A percentile compares a stretch with the other conserved stretches of the same genome.
phyloP scores from a whole-genome alignment of 2,113 vertebrate species.

The Vulpes lagopus region DNA sequence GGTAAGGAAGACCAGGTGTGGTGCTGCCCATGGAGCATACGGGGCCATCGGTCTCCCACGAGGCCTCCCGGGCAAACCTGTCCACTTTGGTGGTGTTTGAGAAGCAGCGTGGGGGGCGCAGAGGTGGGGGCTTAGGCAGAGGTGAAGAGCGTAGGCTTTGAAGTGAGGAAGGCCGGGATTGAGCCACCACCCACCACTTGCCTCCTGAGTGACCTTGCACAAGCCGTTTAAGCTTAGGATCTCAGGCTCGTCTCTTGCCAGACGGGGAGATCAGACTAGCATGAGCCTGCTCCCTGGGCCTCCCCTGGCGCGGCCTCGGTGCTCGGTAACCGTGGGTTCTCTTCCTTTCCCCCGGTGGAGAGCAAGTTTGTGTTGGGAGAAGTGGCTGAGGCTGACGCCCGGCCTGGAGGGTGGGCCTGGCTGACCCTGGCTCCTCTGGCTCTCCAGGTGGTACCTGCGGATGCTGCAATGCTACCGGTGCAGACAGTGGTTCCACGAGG shows the following conservation, averaged over 20 bases:
- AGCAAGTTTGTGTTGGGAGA: neutral
- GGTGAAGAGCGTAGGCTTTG: neutral
- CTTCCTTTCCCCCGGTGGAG: neutral
- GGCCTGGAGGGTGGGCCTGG: neutral
- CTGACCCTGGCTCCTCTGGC: constrained; percentile 46
- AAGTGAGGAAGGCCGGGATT: neutral
- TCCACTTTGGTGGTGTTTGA: neutral
- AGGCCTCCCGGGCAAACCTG: neutral
- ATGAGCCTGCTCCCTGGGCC: neutral
- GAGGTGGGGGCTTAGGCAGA: neutral
- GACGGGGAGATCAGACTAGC: neutral
- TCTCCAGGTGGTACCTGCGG: constrained; percentile 96
- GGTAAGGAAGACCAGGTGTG: neutral
- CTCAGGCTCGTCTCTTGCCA: neutral
- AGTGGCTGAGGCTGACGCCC: neutral
- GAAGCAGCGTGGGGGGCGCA: neutral
- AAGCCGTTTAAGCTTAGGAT: neutral
- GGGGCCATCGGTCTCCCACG: neutral
- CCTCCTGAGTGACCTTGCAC: neutral
- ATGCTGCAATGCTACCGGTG: constrained; percentile 97
- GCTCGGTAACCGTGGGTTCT: neutral
- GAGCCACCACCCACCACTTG: neutral
- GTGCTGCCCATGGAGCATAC: neutral
- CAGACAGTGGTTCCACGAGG: constrained; percentile 98
- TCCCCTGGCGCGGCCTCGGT: neutral